phyloP scores from a whole-genome alignment of 1,140 invertebrate genomes.

The Pogonus chalceus region DNA sequence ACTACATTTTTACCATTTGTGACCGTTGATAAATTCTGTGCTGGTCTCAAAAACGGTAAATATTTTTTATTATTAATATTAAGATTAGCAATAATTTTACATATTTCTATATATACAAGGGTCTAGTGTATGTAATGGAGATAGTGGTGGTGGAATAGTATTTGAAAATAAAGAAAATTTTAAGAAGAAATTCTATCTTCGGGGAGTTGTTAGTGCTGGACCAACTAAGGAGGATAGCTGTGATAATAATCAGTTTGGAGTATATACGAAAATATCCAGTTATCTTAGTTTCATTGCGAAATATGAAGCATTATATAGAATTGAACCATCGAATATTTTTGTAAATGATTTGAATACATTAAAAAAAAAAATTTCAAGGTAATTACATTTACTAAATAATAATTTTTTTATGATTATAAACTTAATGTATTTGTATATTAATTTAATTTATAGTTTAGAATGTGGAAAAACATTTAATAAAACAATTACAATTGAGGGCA shows the following conservation, averaged over 20 bases:
- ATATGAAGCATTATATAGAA: too few relatives aligned
- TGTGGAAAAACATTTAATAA: too few relatives aligned
- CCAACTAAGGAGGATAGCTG: constrained; percentile 19
- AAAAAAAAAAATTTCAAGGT: too few relatives aligned
- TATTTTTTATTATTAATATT: too few relatives aligned
- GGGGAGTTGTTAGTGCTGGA: constrained; percentile 29
- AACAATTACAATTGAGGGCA: too few relatives aligned
- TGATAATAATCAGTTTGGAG: constrained; percentile 26
- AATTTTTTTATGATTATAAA: too few relatives aligned
- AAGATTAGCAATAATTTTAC: too few relatives aligned
- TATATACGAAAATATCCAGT: constrained; percentile 23
- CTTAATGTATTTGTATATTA: too few relatives aligned
- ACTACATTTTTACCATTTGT: constrained; percentile 6
- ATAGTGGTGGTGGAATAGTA: constrained; percentile 30
- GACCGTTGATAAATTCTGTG: constrained; percentile 22
- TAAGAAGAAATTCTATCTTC: constrained; percentile 24
- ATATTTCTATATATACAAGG: too few relatives aligned
- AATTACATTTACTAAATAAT: constrained; percentile 8
- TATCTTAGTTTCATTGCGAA: not conserved
- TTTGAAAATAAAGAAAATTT: constrained; percentile 17
- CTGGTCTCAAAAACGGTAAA: constrained; percentile 10
- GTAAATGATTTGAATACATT: too few relatives aligned
- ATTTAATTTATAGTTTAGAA: too few relatives aligned
- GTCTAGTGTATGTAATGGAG: constrained; percentile 26
- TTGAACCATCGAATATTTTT: too few relatives aligned